Conservation (phyloP, 2,888 invertebrate species). For the Clistopyga incitator region DNA sequence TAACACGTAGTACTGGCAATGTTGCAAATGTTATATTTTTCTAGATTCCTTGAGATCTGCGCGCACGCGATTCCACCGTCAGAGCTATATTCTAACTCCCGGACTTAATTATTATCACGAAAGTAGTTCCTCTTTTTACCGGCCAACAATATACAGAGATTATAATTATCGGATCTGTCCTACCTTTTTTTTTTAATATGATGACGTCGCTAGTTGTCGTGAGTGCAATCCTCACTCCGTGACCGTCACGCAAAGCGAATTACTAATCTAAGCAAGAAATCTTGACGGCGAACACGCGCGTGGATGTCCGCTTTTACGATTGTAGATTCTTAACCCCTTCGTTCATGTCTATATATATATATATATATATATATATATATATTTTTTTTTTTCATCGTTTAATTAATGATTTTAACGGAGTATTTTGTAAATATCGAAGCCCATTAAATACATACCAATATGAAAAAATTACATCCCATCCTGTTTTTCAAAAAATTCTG, state of each 20-base stretch:
- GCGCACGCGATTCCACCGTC: conserved; percentile 25
- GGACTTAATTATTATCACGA: conserved; percentile 42
- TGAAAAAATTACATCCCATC: too few relatives aligned
- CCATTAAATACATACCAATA: too few relatives aligned
- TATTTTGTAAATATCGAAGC: neutral
- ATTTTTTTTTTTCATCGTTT: neutral
- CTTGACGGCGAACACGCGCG: conserved; percentile 23
- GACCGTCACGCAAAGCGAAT: conserved; percentile 66
- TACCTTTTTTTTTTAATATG: conserved; percentile 44
- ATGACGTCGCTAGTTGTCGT: conserved; percentile 60
- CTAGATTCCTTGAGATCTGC: neutral
- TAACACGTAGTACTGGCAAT: conserved; percentile 15
- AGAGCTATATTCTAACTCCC: neutral
- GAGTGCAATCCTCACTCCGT: conserved; percentile 58
- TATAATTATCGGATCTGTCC: conserved; percentile 47
- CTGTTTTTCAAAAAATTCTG: too few relatives aligned
- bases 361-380: too few relatives aligned
- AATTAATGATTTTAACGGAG: neutral
- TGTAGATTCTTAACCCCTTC: neutral
- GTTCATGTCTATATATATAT: neutral
- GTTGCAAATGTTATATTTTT: conserved; percentile 1
- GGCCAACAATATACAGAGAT: conserved; percentile 10
- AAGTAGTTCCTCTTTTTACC: conserved; percentile 53
- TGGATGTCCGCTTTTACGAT: conserved; percentile 28
- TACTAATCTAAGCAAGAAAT: conserved; percentile 50